Percentiles rank a stretch among this genome's conserved stretches.
Evolutionary conservation across 2,888 invertebrate species (phyloP).

Genomic region (Iselma pallidipennis): DNA sequence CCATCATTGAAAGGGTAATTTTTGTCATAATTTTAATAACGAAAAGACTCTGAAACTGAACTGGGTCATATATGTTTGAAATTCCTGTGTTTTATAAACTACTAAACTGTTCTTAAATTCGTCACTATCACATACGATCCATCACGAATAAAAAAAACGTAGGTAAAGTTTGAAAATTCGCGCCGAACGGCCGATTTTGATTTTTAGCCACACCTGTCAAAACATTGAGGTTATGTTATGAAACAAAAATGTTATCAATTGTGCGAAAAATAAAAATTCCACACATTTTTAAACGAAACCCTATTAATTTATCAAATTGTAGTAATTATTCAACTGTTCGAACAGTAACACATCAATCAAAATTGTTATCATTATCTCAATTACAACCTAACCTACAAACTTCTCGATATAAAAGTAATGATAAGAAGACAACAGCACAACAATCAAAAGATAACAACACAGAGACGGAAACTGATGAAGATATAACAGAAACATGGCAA

Average conservation of each 20-base stretch:
- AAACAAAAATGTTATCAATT: slow-evolving; percentile 2
- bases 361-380: not conserved
- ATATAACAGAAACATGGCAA: slow-evolving; percentile 56
- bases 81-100: too few relatives aligned
- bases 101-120: too few relatives aligned
- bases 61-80: too few relatives aligned
- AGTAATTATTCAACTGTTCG: not conserved
- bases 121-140: too few relatives aligned
- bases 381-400: slow-evolving; percentile 22
- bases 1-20: too few relatives aligned
- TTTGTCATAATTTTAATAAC: too few relatives aligned
- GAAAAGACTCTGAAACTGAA: too few relatives aligned
- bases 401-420: slow-evolving; percentile 37
- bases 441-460: slow-evolving; percentile 46
- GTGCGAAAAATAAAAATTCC: not conserved
- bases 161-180: too few relatives aligned
- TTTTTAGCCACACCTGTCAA: too few relatives aligned
- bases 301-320: not conserved
- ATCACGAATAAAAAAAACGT: too few relatives aligned
- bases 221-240: slow-evolving; percentile 3
- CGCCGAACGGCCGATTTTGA: too few relatives aligned
- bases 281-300: not conserved
- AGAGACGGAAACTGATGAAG: slow-evolving; percentile 61
- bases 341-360: not conserved
- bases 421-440: slow-evolving; percentile 35